phyloP scores from a whole-genome alignment of 1,140 invertebrate genomes.

The Whitmania pigra region DNA sequence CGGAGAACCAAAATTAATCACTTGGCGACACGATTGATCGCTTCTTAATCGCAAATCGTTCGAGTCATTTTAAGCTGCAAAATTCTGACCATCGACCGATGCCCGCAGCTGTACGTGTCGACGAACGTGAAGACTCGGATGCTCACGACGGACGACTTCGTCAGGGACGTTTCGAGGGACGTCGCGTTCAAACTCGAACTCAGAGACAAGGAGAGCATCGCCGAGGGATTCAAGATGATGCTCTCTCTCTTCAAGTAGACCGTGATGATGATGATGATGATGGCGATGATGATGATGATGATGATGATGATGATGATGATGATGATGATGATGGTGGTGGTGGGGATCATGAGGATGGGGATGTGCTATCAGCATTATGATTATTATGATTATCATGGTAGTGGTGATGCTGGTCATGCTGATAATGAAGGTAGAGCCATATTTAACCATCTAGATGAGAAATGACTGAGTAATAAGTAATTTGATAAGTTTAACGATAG shows the following conservation, averaged over 20 bases:
- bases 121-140: neutral
- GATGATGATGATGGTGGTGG: neutral
- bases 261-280: slow-evolving; percentile 2
- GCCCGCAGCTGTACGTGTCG: neutral
- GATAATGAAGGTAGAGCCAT: neutral
- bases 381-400: neutral
- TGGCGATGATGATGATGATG: neutral
- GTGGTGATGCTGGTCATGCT: neutral
- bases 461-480: no score
- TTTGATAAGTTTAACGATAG: no score
- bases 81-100: neutral
- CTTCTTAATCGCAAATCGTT: neutral
- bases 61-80: neutral
- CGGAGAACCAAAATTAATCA: neutral
- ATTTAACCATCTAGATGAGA: no score
- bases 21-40: neutral
- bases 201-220: slow-evolving; percentile 3
- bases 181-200: slow-evolving; percentile 3
- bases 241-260: neutral
- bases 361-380: neutral
- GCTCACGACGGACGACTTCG: neutral
- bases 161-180: neutral
- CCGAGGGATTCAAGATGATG: slow-evolving; percentile 1
- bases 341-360: neutral
- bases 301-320: neutral